Evolutionary conservation across 1,140 invertebrate species (phyloP).

Genomic region (Conus betulinus): DNA sequence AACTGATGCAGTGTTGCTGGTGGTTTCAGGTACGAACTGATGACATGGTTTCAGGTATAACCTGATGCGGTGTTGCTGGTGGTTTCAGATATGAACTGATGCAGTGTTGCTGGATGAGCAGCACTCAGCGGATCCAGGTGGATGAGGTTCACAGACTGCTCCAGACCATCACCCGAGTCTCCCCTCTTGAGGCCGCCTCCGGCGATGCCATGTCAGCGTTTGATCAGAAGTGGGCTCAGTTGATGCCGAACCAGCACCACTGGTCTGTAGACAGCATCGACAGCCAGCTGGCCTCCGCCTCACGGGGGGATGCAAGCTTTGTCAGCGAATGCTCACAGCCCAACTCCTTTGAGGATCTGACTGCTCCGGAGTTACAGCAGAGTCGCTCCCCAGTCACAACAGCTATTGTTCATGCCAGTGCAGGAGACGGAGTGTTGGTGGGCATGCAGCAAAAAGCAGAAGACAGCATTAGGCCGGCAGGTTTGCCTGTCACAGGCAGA

Average conservation of each 20-base stretch:
- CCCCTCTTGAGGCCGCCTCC: slow-evolving; percentile 18
- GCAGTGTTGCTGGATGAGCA: slow-evolving; percentile 63
- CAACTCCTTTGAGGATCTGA: neutral
- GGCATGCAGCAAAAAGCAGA: neutral
- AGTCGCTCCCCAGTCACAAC: neutral
- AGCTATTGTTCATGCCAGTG: neutral
- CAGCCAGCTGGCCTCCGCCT: slow-evolving; percentile 2
- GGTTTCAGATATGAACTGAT: slow-evolving; percentile 55
- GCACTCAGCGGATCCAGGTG: slow-evolving; percentile 51
- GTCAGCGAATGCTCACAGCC: neutral
- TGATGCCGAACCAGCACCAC: slow-evolving; percentile 40
- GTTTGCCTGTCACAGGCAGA: no score
- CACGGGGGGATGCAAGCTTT: slow-evolving; percentile 16
- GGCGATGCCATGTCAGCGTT: slow-evolving; percentile 47
- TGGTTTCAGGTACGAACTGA: no score
- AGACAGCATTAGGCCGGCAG: no score
- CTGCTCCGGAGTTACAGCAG: neutral
- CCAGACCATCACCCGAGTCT: slow-evolving; percentile 45
- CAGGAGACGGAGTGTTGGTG: neutral
- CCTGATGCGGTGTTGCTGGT: no score
- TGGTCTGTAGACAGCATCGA: slow-evolving; percentile 10
- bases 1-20: no score
- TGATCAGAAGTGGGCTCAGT: slow-evolving; percentile 59
- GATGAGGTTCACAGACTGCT: slow-evolving; percentile 57
- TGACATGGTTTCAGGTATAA: no score